A percentile compares a stretch with the other conserved stretches of the same genome.
Evolutionary conservation across 2,797 vertebrate species (phyloP).

Genomic region (Pipistrellus kuhlii): DNA sequence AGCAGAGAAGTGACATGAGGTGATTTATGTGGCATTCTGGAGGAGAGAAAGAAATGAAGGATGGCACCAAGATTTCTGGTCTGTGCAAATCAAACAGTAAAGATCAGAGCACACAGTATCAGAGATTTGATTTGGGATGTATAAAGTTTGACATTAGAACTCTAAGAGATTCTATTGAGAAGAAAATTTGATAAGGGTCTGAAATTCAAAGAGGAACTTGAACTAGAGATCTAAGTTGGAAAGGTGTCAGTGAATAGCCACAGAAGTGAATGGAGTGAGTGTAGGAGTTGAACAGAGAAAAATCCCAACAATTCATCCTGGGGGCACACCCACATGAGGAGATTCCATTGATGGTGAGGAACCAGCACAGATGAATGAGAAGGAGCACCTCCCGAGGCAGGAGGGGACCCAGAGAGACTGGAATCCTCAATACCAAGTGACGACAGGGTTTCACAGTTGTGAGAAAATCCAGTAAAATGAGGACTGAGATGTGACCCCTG

Average conservation of each 20-base stretch:
- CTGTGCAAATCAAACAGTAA: not conserved
- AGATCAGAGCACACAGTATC: not conserved
- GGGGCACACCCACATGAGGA: not conserved
- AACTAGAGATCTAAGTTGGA: not conserved
- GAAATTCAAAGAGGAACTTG: not conserved
- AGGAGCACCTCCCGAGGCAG: not conserved
- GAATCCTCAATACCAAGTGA: not conserved
- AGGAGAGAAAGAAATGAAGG: not conserved
- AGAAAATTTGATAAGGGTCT: not conserved
- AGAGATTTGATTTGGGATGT: not conserved
- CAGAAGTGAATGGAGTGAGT: not conserved
- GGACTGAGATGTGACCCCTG: not conserved
- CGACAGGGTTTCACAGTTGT: not conserved
- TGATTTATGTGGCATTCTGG: not conserved
- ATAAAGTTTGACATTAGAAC: not conserved
- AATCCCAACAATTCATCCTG: not conserved
- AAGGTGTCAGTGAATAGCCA: not conserved
- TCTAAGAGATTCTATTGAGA: not conserved
- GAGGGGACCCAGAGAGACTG: not conserved
- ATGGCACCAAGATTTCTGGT: not conserved
- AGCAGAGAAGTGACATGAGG: not conserved
- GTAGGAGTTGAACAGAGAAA: not conserved
- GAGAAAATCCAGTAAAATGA: not conserved
- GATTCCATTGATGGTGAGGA: not conserved
- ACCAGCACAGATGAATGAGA: not conserved